Base-by-base conservation (phyloP, 2,797 vertebrate genomes). In the Tiaroga cobitis region DNA sequence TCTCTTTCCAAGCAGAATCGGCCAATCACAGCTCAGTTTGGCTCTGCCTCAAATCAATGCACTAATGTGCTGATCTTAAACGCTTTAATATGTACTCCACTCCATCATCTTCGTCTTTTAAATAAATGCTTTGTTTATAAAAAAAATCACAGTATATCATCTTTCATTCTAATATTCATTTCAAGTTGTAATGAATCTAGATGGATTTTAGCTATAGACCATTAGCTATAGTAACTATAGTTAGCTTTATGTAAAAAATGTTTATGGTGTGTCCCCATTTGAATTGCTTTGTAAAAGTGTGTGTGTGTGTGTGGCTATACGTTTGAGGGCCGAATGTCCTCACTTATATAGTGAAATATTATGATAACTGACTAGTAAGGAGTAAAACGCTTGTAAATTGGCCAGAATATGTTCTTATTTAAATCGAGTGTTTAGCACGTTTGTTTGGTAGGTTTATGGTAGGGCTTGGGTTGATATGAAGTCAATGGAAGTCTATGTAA, bases 121-220 rank as follows among this genome's bases (percentile, higher is more conserved):
- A 83, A 81, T 83, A 87, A 85, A 86, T 69, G 2, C 2, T 73
- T 87, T 67, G 37, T 78, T 84, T 59, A 46, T 59, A 56, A 78
- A 41, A 56, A 84, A 54, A 76, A 75, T 21, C 13, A 10, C 24
- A 46, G 13, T 13, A 10, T 49, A 37, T 5, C 3, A 65, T 67
- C 39, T 54, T 54, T 54, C 3, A 13, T n/a, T 65, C 65, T 29
- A 24, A 37, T 24, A 9, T 46, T 49, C 32, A 29, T 41, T 61
- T 61, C 19, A 61, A 78, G 18, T 61, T 6, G 19, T 11, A 56
- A 18, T 5, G 34, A 26, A 37, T 8, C 32, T 5, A 63, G 11
- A 63, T 29, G n/a, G 59, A 29, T 63, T 29, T 29, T 29, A 63
- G 29, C 29, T 7, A 41, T n/a, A 10, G 34, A 26, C 8, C 56